phyloP scores from a whole-genome alignment of 92 coral and sea anemone genomes.

The Zoanthus sociatus region DNA sequence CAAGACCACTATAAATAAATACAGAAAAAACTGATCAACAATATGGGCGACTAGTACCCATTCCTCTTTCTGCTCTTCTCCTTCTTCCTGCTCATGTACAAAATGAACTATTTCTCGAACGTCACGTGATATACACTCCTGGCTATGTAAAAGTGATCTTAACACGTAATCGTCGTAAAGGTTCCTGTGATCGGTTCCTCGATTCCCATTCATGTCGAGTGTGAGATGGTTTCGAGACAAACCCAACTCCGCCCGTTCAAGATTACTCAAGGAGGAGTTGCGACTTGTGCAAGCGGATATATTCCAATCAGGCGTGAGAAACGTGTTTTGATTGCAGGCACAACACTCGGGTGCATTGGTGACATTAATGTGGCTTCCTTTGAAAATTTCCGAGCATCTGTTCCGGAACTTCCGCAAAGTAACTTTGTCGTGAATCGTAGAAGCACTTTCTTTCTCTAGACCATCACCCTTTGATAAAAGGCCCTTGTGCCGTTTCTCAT shows the following conservation, averaged over 20 bases:
- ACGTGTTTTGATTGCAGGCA: not conserved
- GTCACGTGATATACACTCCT: slow-evolving; percentile 54
- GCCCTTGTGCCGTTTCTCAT: slow-evolving; percentile 21
- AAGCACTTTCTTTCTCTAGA: not conserved
- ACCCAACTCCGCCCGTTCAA: slow-evolving; percentile 33
- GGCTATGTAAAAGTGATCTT: slow-evolving; percentile 45
- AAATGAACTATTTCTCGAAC: slow-evolving; percentile 73
- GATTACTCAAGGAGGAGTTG: slow-evolving; percentile 6
- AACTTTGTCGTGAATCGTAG: slow-evolving; percentile 30
- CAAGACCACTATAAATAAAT: slow-evolving; percentile 74
- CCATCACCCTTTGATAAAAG: slow-evolving; percentile 2
- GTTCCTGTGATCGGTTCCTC: slow-evolving; percentile 25
- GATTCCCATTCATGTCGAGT: slow-evolving; percentile 5
- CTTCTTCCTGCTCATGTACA: slow-evolving; percentile 74
- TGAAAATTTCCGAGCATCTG: slow-evolving; percentile 14
- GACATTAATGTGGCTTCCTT: slow-evolving; percentile 34
- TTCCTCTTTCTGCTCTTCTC: slow-evolving; percentile 74
- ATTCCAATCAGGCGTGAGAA: slow-evolving; percentile 21
- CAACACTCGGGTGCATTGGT: slow-evolving; percentile 15
- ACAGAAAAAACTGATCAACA: slow-evolving; percentile 84
- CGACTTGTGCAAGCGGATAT: not conserved
- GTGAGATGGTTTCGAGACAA: slow-evolving; percentile 11
- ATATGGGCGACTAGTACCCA: slow-evolving; percentile 83
- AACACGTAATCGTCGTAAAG: slow-evolving; percentile 36
- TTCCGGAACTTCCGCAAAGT: slow-evolving; percentile 17